Percentiles rank a stretch among this genome's conserved stretches.
Conservation (phyloP, 2,113 vertebrate genomes). For the Indicator maculatus region DNA sequence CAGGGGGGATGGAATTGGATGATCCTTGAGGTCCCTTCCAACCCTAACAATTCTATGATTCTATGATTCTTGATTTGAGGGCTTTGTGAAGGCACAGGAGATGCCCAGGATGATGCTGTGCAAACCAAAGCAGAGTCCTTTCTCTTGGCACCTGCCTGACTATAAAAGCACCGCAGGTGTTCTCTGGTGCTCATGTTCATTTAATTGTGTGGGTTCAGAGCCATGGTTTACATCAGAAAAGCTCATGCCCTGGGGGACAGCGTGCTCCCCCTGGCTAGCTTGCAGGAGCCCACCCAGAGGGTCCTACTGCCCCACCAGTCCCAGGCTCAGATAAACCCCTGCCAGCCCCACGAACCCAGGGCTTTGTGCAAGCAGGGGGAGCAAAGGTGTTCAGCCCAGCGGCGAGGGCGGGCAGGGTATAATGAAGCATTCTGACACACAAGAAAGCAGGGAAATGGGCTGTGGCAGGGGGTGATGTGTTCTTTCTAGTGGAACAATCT, state of each 20-base stretch:
- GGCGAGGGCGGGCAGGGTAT: slow-evolving; percentile 7
- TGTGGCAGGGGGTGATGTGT: slow-evolving; percentile 42
- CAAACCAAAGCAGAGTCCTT: background rate
- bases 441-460: slow-evolving; percentile 24
- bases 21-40: no score
- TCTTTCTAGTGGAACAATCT: slow-evolving; percentile 55
- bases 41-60: no score
- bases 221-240: background rate
- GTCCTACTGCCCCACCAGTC: background rate
- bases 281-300: background rate
- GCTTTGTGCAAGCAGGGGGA: background rate
- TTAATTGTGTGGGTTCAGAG: background rate
- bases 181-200: background rate
- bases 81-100: background rate
- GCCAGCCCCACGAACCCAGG: background rate
- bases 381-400: background rate
- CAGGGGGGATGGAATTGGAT: no score
- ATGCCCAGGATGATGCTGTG: background rate
- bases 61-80: background rate
- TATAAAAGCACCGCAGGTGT: background rate
- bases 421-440: slow-evolving; percentile 53
- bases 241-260: background rate
- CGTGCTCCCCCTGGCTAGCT: background rate
- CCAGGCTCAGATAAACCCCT: background rate
- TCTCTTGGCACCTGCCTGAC: background rate